These are phyloP conservation scores for Lophotriccus pileatus DNA, from an alignment of 2,797 vertebrate genomes.

Conservation along the genomic window DNA sequence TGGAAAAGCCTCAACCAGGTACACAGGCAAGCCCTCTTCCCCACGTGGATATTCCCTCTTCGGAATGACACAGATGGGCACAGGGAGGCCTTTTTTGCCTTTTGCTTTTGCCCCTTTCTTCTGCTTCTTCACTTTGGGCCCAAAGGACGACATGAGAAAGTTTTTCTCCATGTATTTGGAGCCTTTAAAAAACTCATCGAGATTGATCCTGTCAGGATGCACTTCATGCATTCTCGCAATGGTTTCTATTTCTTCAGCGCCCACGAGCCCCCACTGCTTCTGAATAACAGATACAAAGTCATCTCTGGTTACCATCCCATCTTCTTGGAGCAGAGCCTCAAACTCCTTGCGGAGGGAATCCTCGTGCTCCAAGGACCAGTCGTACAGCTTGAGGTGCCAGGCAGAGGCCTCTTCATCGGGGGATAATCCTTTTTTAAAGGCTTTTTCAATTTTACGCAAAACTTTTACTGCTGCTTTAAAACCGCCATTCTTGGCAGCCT, in stretches of 20 bases:
- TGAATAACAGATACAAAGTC: constrained; percentile 79
- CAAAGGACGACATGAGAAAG: constrained; percentile 80
- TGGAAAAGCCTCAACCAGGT: constrained; percentile 83
- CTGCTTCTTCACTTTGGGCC: constrained; percentile 77
- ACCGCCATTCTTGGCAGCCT: constrained; percentile 79
- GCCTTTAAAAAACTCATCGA: constrained; percentile 87
- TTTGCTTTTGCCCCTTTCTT: constrained; percentile 69
- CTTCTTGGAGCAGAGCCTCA: constrained; percentile 42
- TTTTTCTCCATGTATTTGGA: constrained; percentile 82
- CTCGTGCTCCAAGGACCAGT: constrained; percentile 88
- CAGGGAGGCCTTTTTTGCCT: constrained; percentile 71
- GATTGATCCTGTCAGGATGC: constrained; percentile 67
- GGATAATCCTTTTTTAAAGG: constrained; percentile 64
- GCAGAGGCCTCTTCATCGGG: not conserved
- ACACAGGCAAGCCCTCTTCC: constrained; percentile 80
- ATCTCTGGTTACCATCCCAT: constrained; percentile 69
- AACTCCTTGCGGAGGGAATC: constrained; percentile 71
- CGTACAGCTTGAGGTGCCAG: constrained; percentile 76
- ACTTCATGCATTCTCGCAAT: constrained; percentile 78
- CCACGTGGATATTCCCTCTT: constrained; percentile 47
- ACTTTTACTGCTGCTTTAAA: constrained; percentile 83
- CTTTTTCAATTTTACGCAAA: constrained; percentile 79
- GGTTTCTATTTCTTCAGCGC: constrained; percentile 51
- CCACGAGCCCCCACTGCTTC: constrained; percentile 71
- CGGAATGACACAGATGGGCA: constrained; percentile 85